These are phyloP conservation scores for Tenebrio molitor DNA, from an alignment of 1,140 invertebrate species.

Conservation along the genomic window DNA sequence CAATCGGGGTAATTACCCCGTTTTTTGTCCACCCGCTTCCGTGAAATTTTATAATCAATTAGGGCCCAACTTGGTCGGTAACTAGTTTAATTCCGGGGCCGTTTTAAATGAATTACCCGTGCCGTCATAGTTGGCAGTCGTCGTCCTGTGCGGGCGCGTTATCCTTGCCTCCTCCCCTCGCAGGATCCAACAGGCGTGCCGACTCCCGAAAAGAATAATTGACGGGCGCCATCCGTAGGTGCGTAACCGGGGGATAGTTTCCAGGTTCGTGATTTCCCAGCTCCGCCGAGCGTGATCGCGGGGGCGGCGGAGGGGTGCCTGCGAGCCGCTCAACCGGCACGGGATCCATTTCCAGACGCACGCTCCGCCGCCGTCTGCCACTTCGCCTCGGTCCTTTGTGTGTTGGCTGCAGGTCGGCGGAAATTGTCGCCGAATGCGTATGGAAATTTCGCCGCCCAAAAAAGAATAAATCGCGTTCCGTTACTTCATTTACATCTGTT, in stretches of 20 bases:
- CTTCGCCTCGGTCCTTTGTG: background rate
- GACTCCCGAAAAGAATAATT: conserved; percentile 19
- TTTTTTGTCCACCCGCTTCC: too few relatives aligned
- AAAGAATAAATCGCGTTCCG: conserved; percentile 42
- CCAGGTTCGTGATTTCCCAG: conserved; percentile 25
- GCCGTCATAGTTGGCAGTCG: too few relatives aligned
- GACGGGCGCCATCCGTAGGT: background rate
- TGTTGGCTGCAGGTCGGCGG: conserved; percentile 2
- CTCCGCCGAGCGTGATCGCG: background rate
- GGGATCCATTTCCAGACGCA: background rate
- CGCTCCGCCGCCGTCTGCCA: background rate
- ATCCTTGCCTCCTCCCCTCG: too few relatives aligned
- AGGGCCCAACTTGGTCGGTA: too few relatives aligned
- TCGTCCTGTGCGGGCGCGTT: too few relatives aligned
- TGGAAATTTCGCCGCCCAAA: conserved; percentile 28
- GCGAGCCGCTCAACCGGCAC: background rate
- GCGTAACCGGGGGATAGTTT: conserved; percentile 27
- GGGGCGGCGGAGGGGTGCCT: conserved; percentile 1
- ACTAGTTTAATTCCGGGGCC: too few relatives aligned
- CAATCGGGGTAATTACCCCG: too few relatives aligned
- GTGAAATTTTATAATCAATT: too few relatives aligned
- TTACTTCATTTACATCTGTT: conserved; percentile 46
- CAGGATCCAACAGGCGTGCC: conserved; percentile 15
- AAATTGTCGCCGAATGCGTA: conserved; percentile 42
- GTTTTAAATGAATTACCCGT: too few relatives aligned